Evolutionary conservation across 2,888 invertebrate species (phyloP), one percentile per base, ranked within the genome.

Genomic region (Plagiodera versicolora): DNA sequence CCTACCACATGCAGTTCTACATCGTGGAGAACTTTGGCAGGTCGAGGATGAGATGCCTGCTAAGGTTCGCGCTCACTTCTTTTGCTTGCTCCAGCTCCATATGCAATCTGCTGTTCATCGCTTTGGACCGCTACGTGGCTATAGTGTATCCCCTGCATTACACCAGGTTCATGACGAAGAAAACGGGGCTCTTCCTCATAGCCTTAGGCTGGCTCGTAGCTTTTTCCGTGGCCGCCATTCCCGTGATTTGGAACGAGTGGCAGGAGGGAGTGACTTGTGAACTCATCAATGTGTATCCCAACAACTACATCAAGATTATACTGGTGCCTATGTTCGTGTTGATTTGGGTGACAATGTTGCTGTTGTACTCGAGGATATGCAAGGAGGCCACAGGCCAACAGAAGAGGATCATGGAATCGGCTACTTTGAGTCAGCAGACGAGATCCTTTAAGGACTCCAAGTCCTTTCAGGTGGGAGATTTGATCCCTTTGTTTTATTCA

Each of bases 191-290:
- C 58, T 74, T 84, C 53, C 83, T 89, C 54, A 87, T 91, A 77
- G 80, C 84, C 49, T 76, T 85, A 61, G 89, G 87, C 28, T 92
- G 91, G 91, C 78, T 85, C 1, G 78, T 85, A 52, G 88, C 91
- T 0, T 82, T 88, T 20, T 80, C 85, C 64, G 82, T 91, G 65
- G 87, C 90, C 65, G 84, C 85, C 58, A 84, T 90, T 58, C 90
- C 91, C 0, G 82, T 89, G 66, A 89, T 90, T 78, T 92, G 91
- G 91, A 92, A 92, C 79, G 86, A 86, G 67, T 92, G 89, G 87
- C 81, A 83, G 19, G 63, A 71, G 18, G 73, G 71, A 6, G 63
- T 70, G 5, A 77, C 82, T 44, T 91, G 91, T 75, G 89, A 90
- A 76, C 85, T 91, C 77, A 86, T 89, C 68, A 83, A 87, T 76